These are phyloP conservation scores for Zhuqinia jingwanae DNA, from an alignment of 2,888 invertebrate genomes.

Conservation along the genomic window DNA sequence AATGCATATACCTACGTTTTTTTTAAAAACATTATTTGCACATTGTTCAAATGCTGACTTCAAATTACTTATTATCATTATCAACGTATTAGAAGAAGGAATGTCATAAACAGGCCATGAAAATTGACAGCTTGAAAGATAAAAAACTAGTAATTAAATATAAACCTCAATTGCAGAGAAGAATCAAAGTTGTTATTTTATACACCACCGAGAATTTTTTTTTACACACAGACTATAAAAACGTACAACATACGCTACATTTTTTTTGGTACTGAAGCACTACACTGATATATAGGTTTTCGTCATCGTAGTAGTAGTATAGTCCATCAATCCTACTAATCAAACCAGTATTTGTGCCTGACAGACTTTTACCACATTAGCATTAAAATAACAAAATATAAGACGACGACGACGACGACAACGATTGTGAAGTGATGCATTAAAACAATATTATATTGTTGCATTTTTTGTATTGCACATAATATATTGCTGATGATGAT, in stretches of 20 bases:
- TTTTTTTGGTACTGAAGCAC: too few relatives aligned
- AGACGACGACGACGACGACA: too few relatives aligned
- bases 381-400: conserved; percentile 6
- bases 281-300: too few relatives aligned
- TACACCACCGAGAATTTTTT: neutral
- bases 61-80: neutral
- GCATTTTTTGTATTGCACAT: too few relatives aligned
- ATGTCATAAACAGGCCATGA: conserved; percentile 55
- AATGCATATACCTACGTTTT: too few relatives aligned
- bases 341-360: conserved; percentile 56
- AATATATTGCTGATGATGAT: too few relatives aligned
- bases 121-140: conserved; percentile 50
- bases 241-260: too few relatives aligned
- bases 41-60: conserved; percentile 14
- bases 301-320: too few relatives aligned
- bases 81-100: neutral
- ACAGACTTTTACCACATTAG: neutral
- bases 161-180: conserved; percentile 15
- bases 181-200: neutral
- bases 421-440: too few relatives aligned
- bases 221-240: too few relatives aligned
- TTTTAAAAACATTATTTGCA: neutral
- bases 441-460: too few relatives aligned
- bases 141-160: conserved; percentile 61
- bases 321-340: conserved; percentile 39